Percentiles rank a stretch among this genome's conserved stretches.
phyloP scores from a whole-genome alignment of 2,888 invertebrate species.

The Muscina levida region DNA sequence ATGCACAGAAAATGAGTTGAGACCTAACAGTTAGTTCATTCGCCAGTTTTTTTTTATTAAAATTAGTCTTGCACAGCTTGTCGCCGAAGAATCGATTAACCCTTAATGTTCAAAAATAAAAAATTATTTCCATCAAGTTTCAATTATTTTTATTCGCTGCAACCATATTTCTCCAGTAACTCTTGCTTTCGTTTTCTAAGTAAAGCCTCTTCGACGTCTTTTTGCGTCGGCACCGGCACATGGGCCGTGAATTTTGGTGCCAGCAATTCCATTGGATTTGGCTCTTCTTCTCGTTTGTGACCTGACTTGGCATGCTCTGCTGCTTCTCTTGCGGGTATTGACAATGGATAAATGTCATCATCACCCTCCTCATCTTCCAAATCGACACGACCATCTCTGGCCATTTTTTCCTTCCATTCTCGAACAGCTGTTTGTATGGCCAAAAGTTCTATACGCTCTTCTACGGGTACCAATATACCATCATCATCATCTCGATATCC shows the following conservation, averaged over 20 bases:
- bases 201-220: slow-evolving; percentile 95
- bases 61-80: too few relatives aligned
- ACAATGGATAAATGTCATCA: slow-evolving; percentile 80
- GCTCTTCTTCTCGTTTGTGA: slow-evolving; percentile 56
- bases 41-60: too few relatives aligned
- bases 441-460: slow-evolving; percentile 88
- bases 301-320: slow-evolving; percentile 52
- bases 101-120: too few relatives aligned
- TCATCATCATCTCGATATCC: slow-evolving; percentile 99
- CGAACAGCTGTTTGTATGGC: slow-evolving; percentile 83
- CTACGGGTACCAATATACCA: slow-evolving; percentile 94
- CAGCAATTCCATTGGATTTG: slow-evolving; percentile 78
- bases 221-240: slow-evolving; percentile 95
- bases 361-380: slow-evolving; percentile 84
- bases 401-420: slow-evolving; percentile 85
- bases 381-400: slow-evolving; percentile 86
- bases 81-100: too few relatives aligned
- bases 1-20: too few relatives aligned
- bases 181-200: slow-evolving; percentile 95
- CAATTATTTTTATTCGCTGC: slow-evolving; percentile 66
- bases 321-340: slow-evolving; percentile 74
- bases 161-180: slow-evolving; percentile 90
- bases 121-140: not conserved
- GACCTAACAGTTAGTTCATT: too few relatives aligned
- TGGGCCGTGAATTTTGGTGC: slow-evolving; percentile 87